Evolutionary conservation across 2,888 invertebrate genomes (phyloP), one percentile per base, ranked within the genome.

Genomic region (Scaptomyza cyrtandrae): DNA sequence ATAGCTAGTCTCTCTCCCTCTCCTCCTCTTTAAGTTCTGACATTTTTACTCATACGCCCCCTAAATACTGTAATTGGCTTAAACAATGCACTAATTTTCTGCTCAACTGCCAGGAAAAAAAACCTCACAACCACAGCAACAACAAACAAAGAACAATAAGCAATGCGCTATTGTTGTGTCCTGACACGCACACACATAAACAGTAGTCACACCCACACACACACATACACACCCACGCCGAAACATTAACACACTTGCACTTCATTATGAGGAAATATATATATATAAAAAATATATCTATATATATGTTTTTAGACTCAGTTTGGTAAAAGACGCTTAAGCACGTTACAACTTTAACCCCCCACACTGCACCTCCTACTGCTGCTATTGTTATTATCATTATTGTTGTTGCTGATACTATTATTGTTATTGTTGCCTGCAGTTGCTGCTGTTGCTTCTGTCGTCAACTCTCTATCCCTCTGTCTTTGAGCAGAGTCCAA

Each of bases 261-360:
- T 89, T 86, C 81, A 88, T 89, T 83, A 88, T 71, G 67, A 58
- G 80, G 60, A 78, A 81, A 83, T 86, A 84, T 33, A 31, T 27
- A 27, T 27, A 27, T 27, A 6, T 27, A 27, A 84, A 10, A 31
- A 2, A 27, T 27, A 27, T 27, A 6, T 27, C 1, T 27, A 27
- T 27, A 83, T 86, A 84, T 33, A 33, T 83, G 83, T 86, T 86
- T 86, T 78, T 84, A 83, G 79, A 81, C 88, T 84, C 88, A 83
- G 83, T 85, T 85, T 68, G 74, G 75, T 71, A 83, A 71, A 88
- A 88, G 88, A 86, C 82, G 86, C 79, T 82, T 79, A 85, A 83
- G 82, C 88, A 85, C 88, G 83, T 87, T 86, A 87, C 85, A 87
- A 79, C 66, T 79, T 76, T 50, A 64, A 46, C 49, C 31, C 10